These are phyloP conservation scores for Leptinotarsa lineolata DNA, from an alignment of 1,140 invertebrate species.

Conservation along the genomic window DNA sequence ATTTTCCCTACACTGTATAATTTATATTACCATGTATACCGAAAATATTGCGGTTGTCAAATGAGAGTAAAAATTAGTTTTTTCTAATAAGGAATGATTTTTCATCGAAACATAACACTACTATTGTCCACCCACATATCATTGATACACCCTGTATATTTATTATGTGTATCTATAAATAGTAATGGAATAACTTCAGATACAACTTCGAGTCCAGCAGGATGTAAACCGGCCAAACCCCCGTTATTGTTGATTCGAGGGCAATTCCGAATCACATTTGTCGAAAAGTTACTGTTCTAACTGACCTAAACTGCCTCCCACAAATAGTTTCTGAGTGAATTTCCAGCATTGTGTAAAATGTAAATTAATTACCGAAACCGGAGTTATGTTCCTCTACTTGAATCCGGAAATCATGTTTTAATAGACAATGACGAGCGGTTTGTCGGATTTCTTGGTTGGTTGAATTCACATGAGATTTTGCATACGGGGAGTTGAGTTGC, in stretches of 20 bases:
- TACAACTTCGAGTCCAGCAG: background rate
- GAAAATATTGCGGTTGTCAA: too few species aligned
- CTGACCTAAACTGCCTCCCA: slow-evolving; percentile 16
- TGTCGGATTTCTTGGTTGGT: slow-evolving; percentile 12
- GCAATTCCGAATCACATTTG: background rate
- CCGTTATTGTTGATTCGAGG: slow-evolving; percentile 4
- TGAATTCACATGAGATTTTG: slow-evolving; percentile 1
- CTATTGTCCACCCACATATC: too few species aligned
- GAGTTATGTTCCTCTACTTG: slow-evolving; percentile 6
- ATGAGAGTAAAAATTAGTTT: too few species aligned
- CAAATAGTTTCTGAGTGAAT: slow-evolving; percentile 19
- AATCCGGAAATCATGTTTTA: slow-evolving; percentile 1
- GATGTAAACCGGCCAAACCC: background rate
- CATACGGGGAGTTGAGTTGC: too few species aligned
- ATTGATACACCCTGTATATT: too few species aligned
- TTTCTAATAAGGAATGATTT: too few species aligned
- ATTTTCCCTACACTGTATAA: too few species aligned
- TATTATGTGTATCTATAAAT: too few species aligned
- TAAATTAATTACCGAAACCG: slow-evolving; percentile 18
- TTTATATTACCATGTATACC: too few species aligned
- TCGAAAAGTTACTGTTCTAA: slow-evolving; percentile 18
- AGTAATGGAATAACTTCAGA: too few species aligned
- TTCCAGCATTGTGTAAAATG: slow-evolving; percentile 15
- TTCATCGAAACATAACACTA: too few species aligned
- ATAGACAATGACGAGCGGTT: slow-evolving; percentile 7